These are phyloP conservation scores for Alviniconcha strummeri DNA, from an alignment of 2,888 invertebrate species.

Conservation along the genomic window DNA sequence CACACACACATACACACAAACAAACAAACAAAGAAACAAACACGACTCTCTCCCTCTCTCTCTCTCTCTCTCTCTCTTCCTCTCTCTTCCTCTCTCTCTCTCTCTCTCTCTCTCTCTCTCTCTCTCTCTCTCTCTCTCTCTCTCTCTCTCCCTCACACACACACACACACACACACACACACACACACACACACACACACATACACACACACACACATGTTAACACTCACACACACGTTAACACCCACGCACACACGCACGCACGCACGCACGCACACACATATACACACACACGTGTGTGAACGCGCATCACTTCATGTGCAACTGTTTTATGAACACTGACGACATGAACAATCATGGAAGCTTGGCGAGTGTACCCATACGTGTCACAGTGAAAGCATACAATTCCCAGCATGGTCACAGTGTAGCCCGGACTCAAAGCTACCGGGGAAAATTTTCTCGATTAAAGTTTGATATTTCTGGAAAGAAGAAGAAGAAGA, in stretches of 20 bases:
- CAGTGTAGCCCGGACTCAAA: no score
- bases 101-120: slow-evolving; percentile 6
- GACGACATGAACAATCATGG: no score
- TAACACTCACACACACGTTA: not conserved
- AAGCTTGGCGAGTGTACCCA: no score
- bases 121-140: not conserved
- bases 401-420: no score
- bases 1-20: no score
- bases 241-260: not conserved
- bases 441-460: no score
- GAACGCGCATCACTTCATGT: no score
- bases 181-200: slow-evolving; percentile 9
- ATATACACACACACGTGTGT: not conserved
- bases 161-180: slow-evolving; percentile 5
- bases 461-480: no score
- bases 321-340: no score
- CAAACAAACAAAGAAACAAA: no score
- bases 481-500: not conserved
- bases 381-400: no score
- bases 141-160: not conserved
- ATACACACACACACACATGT: not conserved
- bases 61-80: not conserved
- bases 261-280: not conserved
- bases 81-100: not conserved
- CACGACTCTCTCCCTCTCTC: not conserved